Conservation (phyloP, 2,113 vertebrate species). For the Oophaga pumilio region DNA sequence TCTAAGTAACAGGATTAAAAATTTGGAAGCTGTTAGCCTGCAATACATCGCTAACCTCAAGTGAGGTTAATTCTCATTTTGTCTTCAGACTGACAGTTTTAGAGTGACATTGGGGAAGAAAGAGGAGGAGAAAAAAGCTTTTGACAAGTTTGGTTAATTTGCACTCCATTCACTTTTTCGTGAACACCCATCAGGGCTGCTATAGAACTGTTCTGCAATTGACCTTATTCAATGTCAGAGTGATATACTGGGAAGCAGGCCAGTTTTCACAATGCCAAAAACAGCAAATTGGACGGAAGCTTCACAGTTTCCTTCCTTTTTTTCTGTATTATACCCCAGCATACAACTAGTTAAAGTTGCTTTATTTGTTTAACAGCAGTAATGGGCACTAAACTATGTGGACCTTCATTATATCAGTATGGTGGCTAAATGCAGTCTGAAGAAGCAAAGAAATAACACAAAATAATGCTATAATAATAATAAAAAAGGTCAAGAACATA, state of each 20-base stretch:
- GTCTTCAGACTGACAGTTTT: constrained; percentile 72
- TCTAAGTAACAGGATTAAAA: constrained; percentile 11
- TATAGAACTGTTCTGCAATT: constrained; percentile 75
- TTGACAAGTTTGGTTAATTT: constrained; percentile 79
- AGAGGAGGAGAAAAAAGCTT: constrained; percentile 65
- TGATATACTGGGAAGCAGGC: constrained; percentile 80
- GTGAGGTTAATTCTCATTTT: constrained; percentile 69
- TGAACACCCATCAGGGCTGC: constrained; percentile 77
- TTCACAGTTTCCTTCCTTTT: constrained; percentile 73
- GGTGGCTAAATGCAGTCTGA: background rate
- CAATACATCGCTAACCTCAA: constrained; percentile 19
- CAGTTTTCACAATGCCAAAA: constrained; percentile 78
- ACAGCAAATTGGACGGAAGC: constrained; percentile 82
- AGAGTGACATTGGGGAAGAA: constrained; percentile 73
- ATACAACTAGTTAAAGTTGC: constrained; percentile 72
- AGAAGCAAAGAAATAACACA: background rate
- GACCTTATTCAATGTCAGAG: constrained; percentile 78
- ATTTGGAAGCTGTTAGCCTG: constrained; percentile 7
- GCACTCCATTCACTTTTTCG: constrained; percentile 78
- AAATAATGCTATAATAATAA: background rate
- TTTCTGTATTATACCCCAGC: constrained; percentile 67
- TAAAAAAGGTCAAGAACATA: background rate
- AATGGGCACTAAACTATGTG: background rate
- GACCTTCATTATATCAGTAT: background rate
- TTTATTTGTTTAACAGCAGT: constrained; percentile 67